Base-by-base conservation (phyloP, 2,888 invertebrate species). In the Drosophila birchii region DNA sequence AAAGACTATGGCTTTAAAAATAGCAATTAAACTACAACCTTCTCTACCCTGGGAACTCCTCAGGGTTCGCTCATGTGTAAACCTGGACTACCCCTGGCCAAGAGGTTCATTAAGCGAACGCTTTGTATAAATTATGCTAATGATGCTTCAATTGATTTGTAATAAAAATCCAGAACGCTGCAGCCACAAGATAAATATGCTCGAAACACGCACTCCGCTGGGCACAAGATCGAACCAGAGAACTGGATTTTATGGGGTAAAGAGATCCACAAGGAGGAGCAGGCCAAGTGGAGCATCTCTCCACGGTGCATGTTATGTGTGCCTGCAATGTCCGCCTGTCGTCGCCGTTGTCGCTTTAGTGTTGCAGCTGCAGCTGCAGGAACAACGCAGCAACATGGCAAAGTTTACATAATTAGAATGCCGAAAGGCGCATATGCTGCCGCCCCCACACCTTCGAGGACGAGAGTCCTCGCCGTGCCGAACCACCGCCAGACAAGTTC, bases 61-160 rank as follows among this genome's bases (percentile, higher is more conserved):
- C 29, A 3, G 11, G 47, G 16, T 6, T n/a, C n/a, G n/a, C 12
- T 8, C 32, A 18, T 44, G 23, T 8, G 16, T 16, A 6, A 7
- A 14, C 43, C 34, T 23, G 11, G 43, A 41, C 53, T 49, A n/a
- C 53, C 39, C 47, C 43, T 39, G 45, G 44, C 70, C 74, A 70
- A 23, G 16, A 53, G 76, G 75, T 91, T 92, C 92, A 92, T 92
- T 92, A 92, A 92, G 90, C 88, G 89, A 91, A 86, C 92, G 91
- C 92, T 92, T 92, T 92, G 92, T 92, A 92, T 92, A 92, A 92
- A 92, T 92, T 92, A 92, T 92, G 92, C 92, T 92, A 92, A 92
- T 92, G 92, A 92, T 90, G 90, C 91, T 92, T 91, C 92, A 92
- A 92, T 92, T 92, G 92, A 92, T 92, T 92, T 92, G 92, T 92